These are phyloP conservation scores for Nasonia vitripennis DNA, from an alignment of 1,140 invertebrate species.

Conservation along the genomic window DNA sequence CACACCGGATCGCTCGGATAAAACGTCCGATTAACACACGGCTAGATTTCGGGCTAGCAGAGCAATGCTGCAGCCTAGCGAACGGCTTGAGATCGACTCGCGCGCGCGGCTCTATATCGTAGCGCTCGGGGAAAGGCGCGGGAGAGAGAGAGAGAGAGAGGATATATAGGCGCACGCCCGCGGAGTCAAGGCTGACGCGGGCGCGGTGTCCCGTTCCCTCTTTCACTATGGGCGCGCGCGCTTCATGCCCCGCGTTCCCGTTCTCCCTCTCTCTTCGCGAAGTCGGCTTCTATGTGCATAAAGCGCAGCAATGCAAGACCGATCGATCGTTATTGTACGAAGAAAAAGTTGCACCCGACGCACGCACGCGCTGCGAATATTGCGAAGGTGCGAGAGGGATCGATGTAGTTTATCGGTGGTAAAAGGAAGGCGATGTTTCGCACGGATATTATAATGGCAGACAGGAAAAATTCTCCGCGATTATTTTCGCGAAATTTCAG, in stretches of 20 bases:
- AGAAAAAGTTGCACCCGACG: slow-evolving; percentile 20
- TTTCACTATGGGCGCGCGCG: slow-evolving; percentile 20
- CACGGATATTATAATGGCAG: too few relatives aligned
- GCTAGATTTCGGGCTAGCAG: neutral
- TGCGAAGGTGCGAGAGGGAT: neutral
- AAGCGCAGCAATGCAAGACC: neutral
- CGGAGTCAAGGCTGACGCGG: slow-evolving; percentile 35
- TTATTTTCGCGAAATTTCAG: too few relatives aligned
- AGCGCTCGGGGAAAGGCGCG: slow-evolving; percentile 18
- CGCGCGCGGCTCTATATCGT: too few relatives aligned
- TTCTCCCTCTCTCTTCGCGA: neutral
- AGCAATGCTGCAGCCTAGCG: neutral
- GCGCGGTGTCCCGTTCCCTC: slow-evolving; percentile 39
- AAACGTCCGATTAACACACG: neutral
- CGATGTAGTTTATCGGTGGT: too few relatives aligned
- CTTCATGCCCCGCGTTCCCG: neutral
- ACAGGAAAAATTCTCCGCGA: too few relatives aligned
- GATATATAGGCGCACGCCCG: slow-evolving; percentile 11
- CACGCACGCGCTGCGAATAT: neutral
- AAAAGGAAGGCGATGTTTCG: too few relatives aligned
- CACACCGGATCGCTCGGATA: neutral
- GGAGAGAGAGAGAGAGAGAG: slow-evolving; percentile 13
- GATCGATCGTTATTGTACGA: slow-evolving; percentile 2
- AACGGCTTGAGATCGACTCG: neutral
- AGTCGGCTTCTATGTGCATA: too few relatives aligned